A percentile compares a stretch with the other conserved stretches of the same genome.
Conservation (phyloP, 2,888 invertebrate genomes). For the Papilio protenor region DNA sequence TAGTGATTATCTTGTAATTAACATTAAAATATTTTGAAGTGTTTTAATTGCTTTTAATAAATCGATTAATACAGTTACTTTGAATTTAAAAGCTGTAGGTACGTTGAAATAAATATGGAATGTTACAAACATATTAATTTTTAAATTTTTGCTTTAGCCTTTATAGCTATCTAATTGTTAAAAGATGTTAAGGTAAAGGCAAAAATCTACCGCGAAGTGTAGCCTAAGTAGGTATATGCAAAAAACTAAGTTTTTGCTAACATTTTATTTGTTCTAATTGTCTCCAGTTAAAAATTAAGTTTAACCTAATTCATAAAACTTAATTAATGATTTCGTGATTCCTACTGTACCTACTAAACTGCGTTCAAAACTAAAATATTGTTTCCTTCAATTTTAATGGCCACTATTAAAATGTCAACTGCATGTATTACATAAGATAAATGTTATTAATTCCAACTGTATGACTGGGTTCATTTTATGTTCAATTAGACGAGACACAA, state of each 20-base stretch:
- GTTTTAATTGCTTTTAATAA: background rate
- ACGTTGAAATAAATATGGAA: no score
- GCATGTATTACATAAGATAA: background rate
- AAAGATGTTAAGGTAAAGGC: no score
- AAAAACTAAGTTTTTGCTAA: no score
- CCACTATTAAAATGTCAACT: background rate
- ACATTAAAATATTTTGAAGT: background rate
- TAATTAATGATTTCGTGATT: no score
- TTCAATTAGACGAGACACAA: conserved; percentile 58
- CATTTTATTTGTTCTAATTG: no score
- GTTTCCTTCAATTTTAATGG: background rate
- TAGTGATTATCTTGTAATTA: background rate
- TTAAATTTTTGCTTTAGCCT: no score
- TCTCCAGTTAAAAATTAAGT: no score
- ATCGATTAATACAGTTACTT: background rate
- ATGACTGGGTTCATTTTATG: conserved; percentile 46
- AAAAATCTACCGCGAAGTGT: no score
- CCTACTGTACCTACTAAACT: background rate
- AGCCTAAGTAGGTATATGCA: no score
- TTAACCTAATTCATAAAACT: no score
- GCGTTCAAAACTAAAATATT: background rate
- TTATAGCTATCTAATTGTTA: no score
- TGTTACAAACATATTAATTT: no score
- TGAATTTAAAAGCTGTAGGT: background rate
- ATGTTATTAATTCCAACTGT: conserved; percentile 2